Evolutionary conservation across 2,888 invertebrate species (phyloP).

Genomic region (Diabrotica balteata): DNA sequence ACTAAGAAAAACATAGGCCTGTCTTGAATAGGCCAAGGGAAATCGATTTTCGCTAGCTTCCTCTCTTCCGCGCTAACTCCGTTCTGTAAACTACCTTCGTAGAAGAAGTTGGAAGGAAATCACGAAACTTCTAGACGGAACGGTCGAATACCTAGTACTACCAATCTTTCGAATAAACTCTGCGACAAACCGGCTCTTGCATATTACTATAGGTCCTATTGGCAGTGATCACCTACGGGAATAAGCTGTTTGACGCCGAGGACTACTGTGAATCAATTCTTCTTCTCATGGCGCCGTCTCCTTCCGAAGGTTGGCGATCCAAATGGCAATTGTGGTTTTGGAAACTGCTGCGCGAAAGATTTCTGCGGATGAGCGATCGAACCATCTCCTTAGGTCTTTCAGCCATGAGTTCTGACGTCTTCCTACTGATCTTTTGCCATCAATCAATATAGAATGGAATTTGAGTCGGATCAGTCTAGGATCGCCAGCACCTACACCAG

Average conservation of each 20-base stretch:
- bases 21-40: conserved; percentile 96
- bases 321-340: too few species aligned
- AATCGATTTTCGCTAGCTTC: conserved; percentile 87
- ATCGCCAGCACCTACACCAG: conserved; percentile 98
- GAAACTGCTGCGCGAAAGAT: too few species aligned
- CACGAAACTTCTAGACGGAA: conserved; percentile 97
- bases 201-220: conserved; percentile 98
- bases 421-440: too few species aligned
- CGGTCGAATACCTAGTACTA: conserved; percentile 95
- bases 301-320: too few species aligned
- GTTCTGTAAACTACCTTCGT: conserved; percentile 98
- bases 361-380: too few species aligned
- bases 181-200: conserved; percentile 98
- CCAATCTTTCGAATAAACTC: conserved; percentile 95
- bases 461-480: conserved; percentile 90
- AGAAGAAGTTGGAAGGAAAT: conserved; percentile 99
- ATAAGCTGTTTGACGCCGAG: conserved; percentile 96
- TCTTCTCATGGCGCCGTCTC: too few species aligned
- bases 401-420: too few species aligned
- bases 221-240: conserved; percentile 98
- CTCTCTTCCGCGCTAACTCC: conserved; percentile 98
- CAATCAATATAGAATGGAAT: conserved; percentile 95
- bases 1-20: conserved; percentile 99
- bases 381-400: too few species aligned
- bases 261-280: too few species aligned